Conservation (phyloP, 2,888 invertebrate genomes). For the Busseola fusca region DNA sequence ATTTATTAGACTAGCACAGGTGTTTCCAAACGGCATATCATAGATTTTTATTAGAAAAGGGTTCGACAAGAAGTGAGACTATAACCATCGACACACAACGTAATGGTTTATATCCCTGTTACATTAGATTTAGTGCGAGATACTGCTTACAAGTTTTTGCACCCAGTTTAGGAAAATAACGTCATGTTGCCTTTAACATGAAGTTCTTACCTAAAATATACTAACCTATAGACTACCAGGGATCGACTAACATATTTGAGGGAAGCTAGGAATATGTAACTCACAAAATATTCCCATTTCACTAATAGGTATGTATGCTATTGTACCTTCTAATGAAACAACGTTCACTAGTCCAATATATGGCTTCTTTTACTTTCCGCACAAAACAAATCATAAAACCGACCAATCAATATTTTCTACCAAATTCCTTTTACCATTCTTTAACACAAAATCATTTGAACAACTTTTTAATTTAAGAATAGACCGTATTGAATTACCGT, state of each 20-base stretch:
- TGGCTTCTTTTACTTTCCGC: constrained; percentile 16
- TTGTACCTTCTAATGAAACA: not conserved
- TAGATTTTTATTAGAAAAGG: constrained; percentile 70
- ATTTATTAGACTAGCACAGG: constrained; percentile 60
- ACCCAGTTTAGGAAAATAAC: no score
- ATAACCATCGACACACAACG: constrained; percentile 62
- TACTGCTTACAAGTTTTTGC: constrained; percentile 16
- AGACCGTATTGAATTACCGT: constrained; percentile 68
- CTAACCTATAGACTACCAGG: no score
- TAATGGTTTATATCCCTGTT: constrained; percentile 61
- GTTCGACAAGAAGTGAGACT: constrained; percentile 64
- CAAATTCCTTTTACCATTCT: constrained; percentile 16
- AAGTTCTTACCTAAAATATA: no score
- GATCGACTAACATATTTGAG: not conserved
- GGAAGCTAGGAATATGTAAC: not conserved
- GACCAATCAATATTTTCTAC: constrained; percentile 11
- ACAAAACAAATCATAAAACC: constrained; percentile 18
- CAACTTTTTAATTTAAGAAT: constrained; percentile 45
- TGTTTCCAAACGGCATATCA: constrained; percentile 66
- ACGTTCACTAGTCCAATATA: constrained; percentile 5
- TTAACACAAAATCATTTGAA: constrained; percentile 33
- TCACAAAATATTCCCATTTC: not conserved
- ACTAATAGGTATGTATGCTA: not conserved
- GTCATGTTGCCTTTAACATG: not conserved
- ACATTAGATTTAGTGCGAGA: constrained; percentile 52